These are phyloP conservation scores for Carassius gibelio DNA, from an alignment of 2,113 vertebrate species.

Conservation along the genomic window DNA sequence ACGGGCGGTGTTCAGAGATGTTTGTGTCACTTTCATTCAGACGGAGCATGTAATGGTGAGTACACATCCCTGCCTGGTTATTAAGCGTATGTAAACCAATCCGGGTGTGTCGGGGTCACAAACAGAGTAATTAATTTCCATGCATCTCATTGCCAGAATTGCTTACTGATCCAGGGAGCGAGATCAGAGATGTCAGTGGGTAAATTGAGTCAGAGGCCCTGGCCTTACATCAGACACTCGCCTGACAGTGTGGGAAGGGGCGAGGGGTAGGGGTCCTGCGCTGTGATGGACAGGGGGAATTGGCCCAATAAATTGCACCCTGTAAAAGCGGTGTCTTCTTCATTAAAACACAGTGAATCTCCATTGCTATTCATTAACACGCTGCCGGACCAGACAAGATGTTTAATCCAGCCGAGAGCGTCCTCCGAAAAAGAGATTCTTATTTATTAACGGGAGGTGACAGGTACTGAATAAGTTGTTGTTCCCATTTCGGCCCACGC, in stretches of 20 bases:
- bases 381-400: constrained; percentile 87
- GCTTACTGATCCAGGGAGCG: constrained; percentile 76
- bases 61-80: constrained; percentile 51
- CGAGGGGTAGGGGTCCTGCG: constrained; percentile 64
- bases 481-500: constrained; percentile 1
- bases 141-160: constrained; percentile 92
- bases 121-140: constrained; percentile 62
- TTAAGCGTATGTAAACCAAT: constrained; percentile 70
- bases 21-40: constrained; percentile 58
- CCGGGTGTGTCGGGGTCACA: constrained; percentile 44
- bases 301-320: constrained; percentile 97
- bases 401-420: constrained; percentile 86
- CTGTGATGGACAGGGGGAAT: constrained; percentile 74
- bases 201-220: constrained; percentile 82
- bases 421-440: constrained; percentile 87
- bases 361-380: constrained; percentile 98
- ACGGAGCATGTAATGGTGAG: constrained; percentile 39
- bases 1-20: too few species aligned
- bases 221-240: constrained; percentile 70
- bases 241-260: constrained; percentile 74
- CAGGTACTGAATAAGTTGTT: constrained; percentile 91
- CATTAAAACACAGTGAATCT: constrained; percentile 99
- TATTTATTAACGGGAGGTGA: constrained; percentile 93
- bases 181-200: constrained; percentile 59
- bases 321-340: constrained; percentile 94